Evolutionary conservation across 2,113 vertebrate genomes (phyloP).

Genomic region (Perognathus longimembris): DNA sequence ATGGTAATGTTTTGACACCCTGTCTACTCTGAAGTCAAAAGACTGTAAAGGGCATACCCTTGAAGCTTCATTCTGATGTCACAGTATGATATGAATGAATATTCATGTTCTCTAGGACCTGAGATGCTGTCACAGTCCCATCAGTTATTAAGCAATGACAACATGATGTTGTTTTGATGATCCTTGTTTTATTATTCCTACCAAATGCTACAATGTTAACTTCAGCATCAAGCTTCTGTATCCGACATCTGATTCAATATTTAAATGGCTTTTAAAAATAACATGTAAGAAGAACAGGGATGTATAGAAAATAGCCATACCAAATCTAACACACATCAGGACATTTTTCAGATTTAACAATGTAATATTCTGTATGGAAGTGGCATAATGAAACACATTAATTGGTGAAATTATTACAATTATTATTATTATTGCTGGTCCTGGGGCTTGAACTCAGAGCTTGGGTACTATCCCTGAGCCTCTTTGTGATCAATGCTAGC

Average conservation of each 20-base stretch:
- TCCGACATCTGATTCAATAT: constrained; percentile 55
- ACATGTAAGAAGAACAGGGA: not conserved
- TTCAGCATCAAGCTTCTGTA: constrained; percentile 60
- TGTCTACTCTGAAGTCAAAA: constrained; percentile 46
- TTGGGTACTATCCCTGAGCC: too few species aligned
- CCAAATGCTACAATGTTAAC: constrained; percentile 46
- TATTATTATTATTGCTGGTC: too few species aligned
- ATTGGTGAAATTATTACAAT: too few species aligned
- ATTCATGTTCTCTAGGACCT: constrained; percentile 81
- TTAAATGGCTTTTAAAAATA: constrained; percentile 72
- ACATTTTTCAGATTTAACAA: not conserved
- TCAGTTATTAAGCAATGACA: constrained; percentile 80
- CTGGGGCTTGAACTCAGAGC: too few species aligned
- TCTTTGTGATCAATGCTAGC: too few species aligned
- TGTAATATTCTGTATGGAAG: not conserved
- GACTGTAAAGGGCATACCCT: constrained; percentile 33
- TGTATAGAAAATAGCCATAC: not conserved
- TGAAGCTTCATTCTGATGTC: constrained; percentile 80
- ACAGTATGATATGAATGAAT: constrained; percentile 80
- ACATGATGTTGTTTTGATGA: constrained; percentile 80
- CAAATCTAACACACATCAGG: not conserved
- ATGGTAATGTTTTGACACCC: constrained; percentile 76
- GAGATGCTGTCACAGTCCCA: constrained; percentile 78
- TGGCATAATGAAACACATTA: not conserved
- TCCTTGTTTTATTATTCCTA: constrained; percentile 70